Base-by-base conservation (phyloP, 1,140 invertebrate species). In the Hylaeus volcanicus region DNA sequence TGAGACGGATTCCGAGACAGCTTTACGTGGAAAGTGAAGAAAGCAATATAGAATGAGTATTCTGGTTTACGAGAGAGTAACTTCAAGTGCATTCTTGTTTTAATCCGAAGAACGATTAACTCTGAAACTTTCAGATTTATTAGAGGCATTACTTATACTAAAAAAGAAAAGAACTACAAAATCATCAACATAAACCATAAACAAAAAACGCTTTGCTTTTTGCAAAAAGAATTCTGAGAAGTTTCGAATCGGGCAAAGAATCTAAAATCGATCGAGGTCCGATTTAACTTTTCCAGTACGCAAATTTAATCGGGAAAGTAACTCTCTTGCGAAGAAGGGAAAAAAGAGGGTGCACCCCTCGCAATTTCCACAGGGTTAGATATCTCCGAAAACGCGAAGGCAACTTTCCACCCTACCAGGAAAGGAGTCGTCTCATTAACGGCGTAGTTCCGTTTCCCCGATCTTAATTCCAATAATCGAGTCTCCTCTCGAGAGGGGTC, bases 391-490 rank as follows among this genome's bases (percentile, higher is more conserved):
- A 45, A 15, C 41, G 4, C 14, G 41, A 15, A 14, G 45, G 64
- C 45, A 14, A 6, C 0, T 14, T 1, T 12, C 2, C 8, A 51
- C 15, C 9, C 3, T 12, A 68, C 6, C 15, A 1, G 6, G 41
- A 77, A 15, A 15, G 66, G 37, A 3, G 26, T 41, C 41, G 45
- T 9, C 65, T 70, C 56, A 26, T 70, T 77, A 77, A 77, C 56
- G 15, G 3, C 55, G 43, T 41, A 37, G 14, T 39, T 39, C 26
- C 43, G 1, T 48, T 5, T 15, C 26, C 15, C 6, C 9, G 1
- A 26, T 53, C 37, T 53, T 71, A 53, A 78, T 63, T 63, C 39
- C 66, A 53, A 61, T 63, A 53, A 78, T 78, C 75, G 75, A 53
- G 66, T 51, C 53, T 12, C 64, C 63, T 8, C 26, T 26, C 26